phyloP scores from a whole-genome alignment of 1,140 invertebrate genomes.

The Heliconius congener region DNA sequence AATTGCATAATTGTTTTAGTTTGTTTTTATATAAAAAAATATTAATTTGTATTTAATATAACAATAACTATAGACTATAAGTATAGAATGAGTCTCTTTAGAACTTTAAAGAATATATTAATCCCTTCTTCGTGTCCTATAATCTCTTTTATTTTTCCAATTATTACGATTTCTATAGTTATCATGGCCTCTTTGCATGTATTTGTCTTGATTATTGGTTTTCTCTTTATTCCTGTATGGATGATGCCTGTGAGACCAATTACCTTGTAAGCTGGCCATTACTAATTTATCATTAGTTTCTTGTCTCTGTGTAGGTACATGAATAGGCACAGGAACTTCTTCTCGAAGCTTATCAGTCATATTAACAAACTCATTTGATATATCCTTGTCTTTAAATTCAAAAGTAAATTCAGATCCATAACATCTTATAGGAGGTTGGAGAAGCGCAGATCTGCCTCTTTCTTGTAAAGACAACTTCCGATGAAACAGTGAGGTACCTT shows the following conservation, averaged over 20 bases:
- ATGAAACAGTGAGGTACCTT: slow-evolving; percentile 83
- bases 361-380: slow-evolving; percentile 62
- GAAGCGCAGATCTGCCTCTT: slow-evolving; percentile 51
- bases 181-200: slow-evolving; percentile 47
- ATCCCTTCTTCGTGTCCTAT: slow-evolving; percentile 52
- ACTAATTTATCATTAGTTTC: slow-evolving; percentile 60
- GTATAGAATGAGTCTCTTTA: no score
- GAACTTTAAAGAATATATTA: background rate
- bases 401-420: slow-evolving; percentile 55
- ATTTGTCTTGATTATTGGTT: slow-evolving; percentile 51
- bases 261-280: slow-evolving; percentile 75
- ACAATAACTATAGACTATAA: no score
- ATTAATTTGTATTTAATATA: no score
- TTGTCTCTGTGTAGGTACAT: slow-evolving; percentile 40
- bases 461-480: slow-evolving; percentile 73
- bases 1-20: no score
- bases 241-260: slow-evolving; percentile 73
- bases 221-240: slow-evolving; percentile 63
- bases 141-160: slow-evolving; percentile 48
- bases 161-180: slow-evolving; percentile 35
- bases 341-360: slow-evolving; percentile 65
- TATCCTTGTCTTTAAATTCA: slow-evolving; percentile 52
- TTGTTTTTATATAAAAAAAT: no score
- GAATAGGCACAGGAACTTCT: slow-evolving; percentile 42
- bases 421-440: slow-evolving; percentile 63